Conservation (phyloP, 2,797 vertebrate species). For the Microctenopoma stevenorrisi region DNA sequence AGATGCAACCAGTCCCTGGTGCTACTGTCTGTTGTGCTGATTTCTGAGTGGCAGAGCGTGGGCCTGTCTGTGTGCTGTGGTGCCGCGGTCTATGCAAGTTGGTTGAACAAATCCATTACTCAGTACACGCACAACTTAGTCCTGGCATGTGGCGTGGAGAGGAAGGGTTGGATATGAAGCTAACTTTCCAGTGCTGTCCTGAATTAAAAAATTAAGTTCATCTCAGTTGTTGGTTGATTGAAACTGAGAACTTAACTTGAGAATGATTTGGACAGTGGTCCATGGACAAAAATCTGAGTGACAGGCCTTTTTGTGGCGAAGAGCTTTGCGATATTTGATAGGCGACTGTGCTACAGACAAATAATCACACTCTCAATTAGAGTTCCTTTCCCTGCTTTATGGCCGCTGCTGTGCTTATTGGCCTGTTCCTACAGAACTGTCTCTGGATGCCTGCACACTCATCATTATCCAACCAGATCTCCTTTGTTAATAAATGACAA, state of each 20-base stretch:
- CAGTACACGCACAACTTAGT: constrained; percentile 43
- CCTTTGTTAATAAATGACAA: constrained; percentile 68
- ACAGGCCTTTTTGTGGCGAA: constrained; percentile 61
- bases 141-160: constrained; percentile 27
- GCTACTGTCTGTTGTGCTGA: constrained; percentile 69
- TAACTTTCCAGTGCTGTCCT: constrained; percentile 69
- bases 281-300: constrained; percentile 63
- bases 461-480: constrained; percentile 60
- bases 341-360: constrained; percentile 61
- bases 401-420: constrained; percentile 54
- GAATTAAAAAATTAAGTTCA: constrained; percentile 69
- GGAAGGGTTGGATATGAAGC: constrained; percentile 16
- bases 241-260: constrained; percentile 47
- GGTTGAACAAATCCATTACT: constrained; percentile 63
- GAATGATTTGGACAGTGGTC: constrained; percentile 33
- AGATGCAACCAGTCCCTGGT: constrained; percentile 72
- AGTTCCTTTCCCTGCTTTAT: constrained; percentile 54
- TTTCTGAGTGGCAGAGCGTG: constrained; percentile 42
- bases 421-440: constrained; percentile 48
- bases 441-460: constrained; percentile 53
- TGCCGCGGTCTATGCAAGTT: constrained; percentile 39
- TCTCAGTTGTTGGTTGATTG: constrained; percentile 47
- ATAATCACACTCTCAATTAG: constrained; percentile 76
- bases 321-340: constrained; percentile 67
- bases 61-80: constrained; percentile 50